A percentile compares a stretch with the other conserved stretches of the same genome.
phyloP scores from a whole-genome alignment of 2,797 vertebrate species.

The Pipistrellus pygmaeus region DNA sequence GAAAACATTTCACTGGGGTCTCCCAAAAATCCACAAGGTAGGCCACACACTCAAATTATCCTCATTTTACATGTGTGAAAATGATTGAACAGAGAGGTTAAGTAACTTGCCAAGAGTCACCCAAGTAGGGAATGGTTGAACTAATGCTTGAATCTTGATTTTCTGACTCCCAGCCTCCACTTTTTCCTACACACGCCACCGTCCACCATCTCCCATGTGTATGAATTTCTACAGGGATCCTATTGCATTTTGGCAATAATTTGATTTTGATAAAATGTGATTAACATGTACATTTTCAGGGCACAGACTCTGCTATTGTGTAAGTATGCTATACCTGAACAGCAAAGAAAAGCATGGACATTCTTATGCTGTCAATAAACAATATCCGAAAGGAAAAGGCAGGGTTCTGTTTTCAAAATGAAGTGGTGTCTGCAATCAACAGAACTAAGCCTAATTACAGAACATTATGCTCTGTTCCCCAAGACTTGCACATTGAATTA shows the following conservation, averaged over 20 bases:
- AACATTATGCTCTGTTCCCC: neutral
- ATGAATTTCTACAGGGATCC: neutral
- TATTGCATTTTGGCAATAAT: slow-evolving; percentile 38
- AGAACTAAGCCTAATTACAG: slow-evolving; percentile 58
- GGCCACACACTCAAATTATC: neutral
- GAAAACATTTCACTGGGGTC: slow-evolving; percentile 10
- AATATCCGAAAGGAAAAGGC: slow-evolving; percentile 69
- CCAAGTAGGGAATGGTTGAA: neutral
- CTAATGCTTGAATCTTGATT: neutral
- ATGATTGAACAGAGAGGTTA: neutral
- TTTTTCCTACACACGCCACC: neutral
- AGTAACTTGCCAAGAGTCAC: slow-evolving; percentile 9
- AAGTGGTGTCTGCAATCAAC: slow-evolving; percentile 63
- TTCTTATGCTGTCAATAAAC: slow-evolving; percentile 64
- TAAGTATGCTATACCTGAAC: slow-evolving; percentile 49
- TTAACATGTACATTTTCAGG: slow-evolving; percentile 49
- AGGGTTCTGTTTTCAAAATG: slow-evolving; percentile 72
- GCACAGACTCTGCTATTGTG: slow-evolving; percentile 49
- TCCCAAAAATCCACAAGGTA: neutral
- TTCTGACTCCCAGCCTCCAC: neutral
- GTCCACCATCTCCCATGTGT: neutral
- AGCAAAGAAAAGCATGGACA: slow-evolving; percentile 43
- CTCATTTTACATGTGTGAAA: slow-evolving; percentile 53
- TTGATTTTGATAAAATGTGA: slow-evolving; percentile 64
- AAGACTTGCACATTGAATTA: slow-evolving; percentile 6